These are phyloP conservation scores for Pseudeuparius sepicola DNA, from an alignment of 2,888 invertebrate genomes.

Conservation along the genomic window DNA sequence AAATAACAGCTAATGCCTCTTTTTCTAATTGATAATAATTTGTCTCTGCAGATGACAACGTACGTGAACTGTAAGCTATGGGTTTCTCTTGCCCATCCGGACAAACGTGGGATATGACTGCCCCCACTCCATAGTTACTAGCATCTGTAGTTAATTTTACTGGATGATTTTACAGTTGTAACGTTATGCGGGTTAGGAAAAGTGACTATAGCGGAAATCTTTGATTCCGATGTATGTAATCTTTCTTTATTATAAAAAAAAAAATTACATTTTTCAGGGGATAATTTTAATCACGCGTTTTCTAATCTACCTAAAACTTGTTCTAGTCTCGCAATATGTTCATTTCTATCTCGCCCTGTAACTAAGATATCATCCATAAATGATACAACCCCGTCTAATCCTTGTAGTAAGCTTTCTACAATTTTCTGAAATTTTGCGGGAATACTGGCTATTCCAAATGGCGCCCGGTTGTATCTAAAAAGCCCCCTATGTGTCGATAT, in stretches of 20 bases:
- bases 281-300: constrained; percentile 9
- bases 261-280: constrained; percentile 7
- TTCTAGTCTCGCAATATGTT: constrained; percentile 7
- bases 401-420: constrained; percentile 12
- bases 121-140: constrained; percentile 23
- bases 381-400: constrained; percentile 7
- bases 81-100: constrained; percentile 30
- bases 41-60: constrained; percentile 23
- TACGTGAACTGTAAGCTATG: constrained; percentile 29
- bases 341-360: constrained; percentile 7
- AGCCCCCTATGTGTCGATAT: too few species aligned
- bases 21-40: constrained; percentile 24
- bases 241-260: constrained; percentile 7
- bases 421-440: constrained; percentile 16
- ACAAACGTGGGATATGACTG: constrained; percentile 25
- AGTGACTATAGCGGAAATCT: constrained; percentile 3
- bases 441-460: constrained; percentile 14
- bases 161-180: constrained; percentile 5
- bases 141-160: constrained; percentile 14
- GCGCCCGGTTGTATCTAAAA: background rate
- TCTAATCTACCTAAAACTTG: constrained; percentile 7
- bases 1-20: constrained; percentile 30
- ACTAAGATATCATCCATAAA: constrained; percentile 15
- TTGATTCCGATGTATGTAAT: constrained; percentile 4
- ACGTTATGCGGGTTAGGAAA: constrained; percentile 6